Evolutionary conservation across 2,797 vertebrate genomes (phyloP), one percentile per base, ranked within the genome.

Genomic region (Poecilia wingei): DNA sequence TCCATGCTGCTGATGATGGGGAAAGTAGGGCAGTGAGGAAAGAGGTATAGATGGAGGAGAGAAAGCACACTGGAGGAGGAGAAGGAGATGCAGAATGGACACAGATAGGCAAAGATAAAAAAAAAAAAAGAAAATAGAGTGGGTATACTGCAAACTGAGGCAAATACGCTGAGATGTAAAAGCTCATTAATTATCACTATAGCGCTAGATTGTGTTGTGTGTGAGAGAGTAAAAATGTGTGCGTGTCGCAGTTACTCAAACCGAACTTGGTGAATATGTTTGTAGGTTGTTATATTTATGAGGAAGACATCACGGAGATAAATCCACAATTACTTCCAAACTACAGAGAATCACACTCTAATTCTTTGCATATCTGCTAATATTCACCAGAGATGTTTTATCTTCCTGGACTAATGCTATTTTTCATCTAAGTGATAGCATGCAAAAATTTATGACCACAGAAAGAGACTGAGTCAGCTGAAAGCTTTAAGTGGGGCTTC

Each of bases 1-100:
- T 92, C 91, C 82, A 72, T 88, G 87, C 89, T 92, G 91, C 82
- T 86, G 89, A 86, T 91, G 92, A 89, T 83, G 77, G 89, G 79
- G 88, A 94, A 95, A 95, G 91, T 94, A 95, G 94, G 94, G 89
- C 93, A 94, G 94, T 85, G 87, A 91, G 89, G 91, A 85, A 87
- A 87, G 89, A 91, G 87, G 89, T 90, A 88, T 91, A 87, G 91
- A 91, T 86, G 80, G 81, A 87, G 89, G 83, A 75, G 76, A 79
- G 76, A 81, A 79, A 69, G 78, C 64, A 16, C 66, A 75, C 31
- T 31, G 75, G 49, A 70, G 72, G 68, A 89, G 80, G 82, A 84
- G 82, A 81, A 82, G 82, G 82, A 87, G 82, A 74, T 89, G 91
- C 78, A 92, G 84, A 86, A 89, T 87, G 88, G 90, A 93, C 87